A percentile compares a stretch with the other conserved stretches of the same genome.
phyloP scores from a whole-genome alignment of 2,888 invertebrate genomes.

The Eumacrocentrus americanus region DNA sequence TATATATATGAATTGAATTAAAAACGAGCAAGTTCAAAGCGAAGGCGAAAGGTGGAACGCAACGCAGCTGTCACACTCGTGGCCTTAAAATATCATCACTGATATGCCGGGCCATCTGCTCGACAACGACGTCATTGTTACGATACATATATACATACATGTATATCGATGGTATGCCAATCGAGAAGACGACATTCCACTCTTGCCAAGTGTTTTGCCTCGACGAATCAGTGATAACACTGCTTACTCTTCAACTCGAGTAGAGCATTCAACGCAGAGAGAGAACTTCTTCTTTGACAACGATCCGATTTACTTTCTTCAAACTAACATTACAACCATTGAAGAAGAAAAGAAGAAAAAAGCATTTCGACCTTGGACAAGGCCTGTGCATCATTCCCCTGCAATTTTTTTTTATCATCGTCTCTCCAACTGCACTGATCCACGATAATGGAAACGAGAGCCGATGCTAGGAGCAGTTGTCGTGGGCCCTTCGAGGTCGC shows the following conservation, averaged over 20 bases:
- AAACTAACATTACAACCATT: too few species aligned
- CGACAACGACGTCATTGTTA: slow-evolving; percentile 15
- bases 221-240: too few species aligned
- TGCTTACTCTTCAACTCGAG: too few species aligned
- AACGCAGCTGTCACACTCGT: slow-evolving; percentile 24
- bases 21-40: too few species aligned
- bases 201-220: too few species aligned
- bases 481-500: slow-evolving; percentile 42
- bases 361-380: too few species aligned
- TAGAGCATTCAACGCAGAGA: too few species aligned
- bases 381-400: not conserved
- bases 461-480: slow-evolving; percentile 47
- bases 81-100: not conserved
- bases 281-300: too few species aligned
- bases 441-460: slow-evolving; percentile 27
- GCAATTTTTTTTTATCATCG: not conserved
- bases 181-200: not conserved
- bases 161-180: not conserved
- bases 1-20: too few species aligned
- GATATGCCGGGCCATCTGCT: not conserved
- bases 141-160: too few species aligned
- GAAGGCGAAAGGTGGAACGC: not conserved
- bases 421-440: not conserved
- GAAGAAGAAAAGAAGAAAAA: too few species aligned
- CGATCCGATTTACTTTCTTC: too few species aligned